Evolutionary conservation across 2,888 invertebrate species (phyloP), one percentile per base, ranked within the genome.

Genomic region (Mantis religiosa): DNA sequence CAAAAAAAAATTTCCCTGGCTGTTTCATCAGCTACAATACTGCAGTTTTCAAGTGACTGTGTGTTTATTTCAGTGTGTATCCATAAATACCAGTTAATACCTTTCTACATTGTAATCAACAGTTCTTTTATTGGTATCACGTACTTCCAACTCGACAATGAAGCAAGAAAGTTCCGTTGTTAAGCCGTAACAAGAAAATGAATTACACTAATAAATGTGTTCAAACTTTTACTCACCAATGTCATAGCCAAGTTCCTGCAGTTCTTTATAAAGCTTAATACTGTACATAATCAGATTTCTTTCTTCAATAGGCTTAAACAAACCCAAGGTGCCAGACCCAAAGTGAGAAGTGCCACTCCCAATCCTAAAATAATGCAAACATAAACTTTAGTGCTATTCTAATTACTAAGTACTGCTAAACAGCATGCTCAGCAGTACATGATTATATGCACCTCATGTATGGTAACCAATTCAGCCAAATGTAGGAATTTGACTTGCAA

Each of bases 341-440:
- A 95, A 95, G 90, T 94, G 93, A 0, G 95, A 95, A 20, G 95
- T 94, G 47, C 95, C 95, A 91, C 94, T 94, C n/a, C 95, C 95
- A 91, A 95, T 94, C 91, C 93, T 94, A 88, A n/a, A 88, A 89
- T n/a, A 3, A 71, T 71, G 54, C 1, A 71, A 71, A 83, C 83
- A 83, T 15, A 83, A 41, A 41, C 41, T 41, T 41, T 41, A 41
- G 41, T 41, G 12, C 12, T 41, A 12, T 41, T 41, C 6, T 34
- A 8, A 34, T 7, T 7, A 34, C 3, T n/a, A n/a, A n/a, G n/a
- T n/a, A n/a, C n/a, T n/a, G n/a, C n/a, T 34, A 34, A 34, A 41
- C 1, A 41, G 41, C 12, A 41, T 41, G 41, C 41, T 41, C 41
- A 41, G 12, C 6, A 41, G 12, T 2, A 41, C 9, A 41, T 41